Base-by-base conservation (phyloP, 2,888 invertebrate genomes). In the Hemithea aestivaria region DNA sequence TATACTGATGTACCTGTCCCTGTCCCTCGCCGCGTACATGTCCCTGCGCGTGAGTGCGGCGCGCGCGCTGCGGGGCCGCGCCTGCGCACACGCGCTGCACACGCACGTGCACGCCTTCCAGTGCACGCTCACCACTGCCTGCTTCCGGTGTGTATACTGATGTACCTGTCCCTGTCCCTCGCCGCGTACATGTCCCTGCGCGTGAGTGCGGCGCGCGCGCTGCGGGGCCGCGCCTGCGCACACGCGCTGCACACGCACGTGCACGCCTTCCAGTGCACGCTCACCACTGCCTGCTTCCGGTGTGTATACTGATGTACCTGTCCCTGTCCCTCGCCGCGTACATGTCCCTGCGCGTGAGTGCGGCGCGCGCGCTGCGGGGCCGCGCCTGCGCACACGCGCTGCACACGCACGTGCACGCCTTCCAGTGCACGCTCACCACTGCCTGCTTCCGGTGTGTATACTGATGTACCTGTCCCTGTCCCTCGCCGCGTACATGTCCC, bases 41-140 rank as follows among this genome's bases (percentile, higher is more conserved):
- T n/a, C n/a, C n/a, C n/a, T n/a, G n/a, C n/a, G n/a, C n/a, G 1
- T 7, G 24, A 6, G 33, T 20, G 2, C 20, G 8, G 11, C 11
- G 8, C 26, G 11, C 26, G 12, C 22, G 94, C 68, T 71, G 93
- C 96, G 32, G 70, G 93, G 93, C 0, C 89, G 90, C 31, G 87
- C 90, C 20, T 96, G 94, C 78, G 83, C 9, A 95, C 96, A 79
- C 96, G 96, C 28, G 33, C 94, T 96, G 70, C 93, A 95, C 56
- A 93, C 96, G 56, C 94, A 96, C 71, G 91, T 91, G 53, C 98
- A 98, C 76, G 97, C 96, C 76, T 98, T 98, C 79, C 94, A 93
- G 0, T 91, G 90, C 45, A 90, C 91, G 10, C 94, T 95, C 58
- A 93, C 94, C 56, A 93, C 97, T 0, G 97, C 96, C 0, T 92